Evolutionary conservation across 2,888 invertebrate genomes (phyloP), one percentile per base, ranked within the genome.

Genomic region (Eupithecia dodoneata): DNA sequence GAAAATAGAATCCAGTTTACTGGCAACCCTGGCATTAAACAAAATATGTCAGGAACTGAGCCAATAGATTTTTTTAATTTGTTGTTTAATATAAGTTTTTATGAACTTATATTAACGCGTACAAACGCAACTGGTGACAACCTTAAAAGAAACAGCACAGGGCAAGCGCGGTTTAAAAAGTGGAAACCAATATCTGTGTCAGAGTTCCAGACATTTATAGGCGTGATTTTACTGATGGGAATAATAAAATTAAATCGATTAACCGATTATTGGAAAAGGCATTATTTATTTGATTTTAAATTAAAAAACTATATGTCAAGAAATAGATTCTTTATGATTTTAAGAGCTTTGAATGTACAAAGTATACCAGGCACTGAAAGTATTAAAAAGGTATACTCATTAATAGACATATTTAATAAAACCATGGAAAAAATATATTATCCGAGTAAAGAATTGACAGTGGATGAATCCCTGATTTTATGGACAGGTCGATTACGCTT

Each of bases 301-400:
- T 74, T 80, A 80, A 79, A 73, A 47, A 73, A 76, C 77, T 82
- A 81, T 84, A 82, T 82, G 83, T 76, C 82, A 30, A 82, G 83
- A 71, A 82, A 83, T 72, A 80, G 80, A 71, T 84, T 81, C 81
- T 81, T 76, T 78, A 80, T 83, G 80, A 84, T 82, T 81, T 82
- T 83, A 75, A 82, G 83, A 76, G 82, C 81, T 47, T 76, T 84
- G 71, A 82, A 81, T 77, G 82, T 83, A 59, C 82, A 83, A 79
- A 70, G 76, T 72, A 74, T 74, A 65, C 81, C 81, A 75, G 78
- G 81, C 67, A 59, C 75, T 52, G 81, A 82, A 79, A 82, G 82
- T 75, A 76, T 82, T 71, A 81, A 79, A 81, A 84, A 82, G 80
- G 81, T 82, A 81, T 82, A 82, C 80, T 75, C 79, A 75, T 76